Evolutionary conservation across 2,113 vertebrate species (phyloP).

Genomic region (Datnioides undecimradiatus): DNA sequence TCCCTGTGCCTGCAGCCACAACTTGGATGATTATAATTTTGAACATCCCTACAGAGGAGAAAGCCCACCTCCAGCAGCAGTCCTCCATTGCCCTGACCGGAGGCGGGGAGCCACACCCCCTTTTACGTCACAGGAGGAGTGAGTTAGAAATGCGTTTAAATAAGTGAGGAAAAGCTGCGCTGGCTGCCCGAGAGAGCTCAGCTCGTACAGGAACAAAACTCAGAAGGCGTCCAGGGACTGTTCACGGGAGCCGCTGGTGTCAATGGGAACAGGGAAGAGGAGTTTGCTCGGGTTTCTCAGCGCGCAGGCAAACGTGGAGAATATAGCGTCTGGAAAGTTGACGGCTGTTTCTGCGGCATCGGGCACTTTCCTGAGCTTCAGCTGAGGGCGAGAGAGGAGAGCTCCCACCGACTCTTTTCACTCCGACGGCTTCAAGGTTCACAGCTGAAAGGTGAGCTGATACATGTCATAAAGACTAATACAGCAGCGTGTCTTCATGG

Average conservation of each 20-base stretch:
- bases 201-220: not conserved
- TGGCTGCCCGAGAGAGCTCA: not conserved
- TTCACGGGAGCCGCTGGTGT: not conserved
- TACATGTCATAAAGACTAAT: not conserved
- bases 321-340: slow-evolving; percentile 6
- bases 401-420: not conserved
- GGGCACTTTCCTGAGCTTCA: not conserved
- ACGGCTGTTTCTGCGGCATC: not conserved
- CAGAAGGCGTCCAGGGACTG: not conserved
- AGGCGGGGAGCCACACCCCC: slow-evolving; percentile 58
- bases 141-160: slow-evolving; percentile 45
- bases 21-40: slow-evolving; percentile 31
- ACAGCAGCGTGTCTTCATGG: not conserved
- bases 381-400: not conserved
- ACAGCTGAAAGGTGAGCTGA: slow-evolving; percentile 40
- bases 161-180: not conserved
- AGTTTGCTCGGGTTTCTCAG: not conserved
- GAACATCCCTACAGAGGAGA: slow-evolving; percentile 40
- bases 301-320: not conserved
- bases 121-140: slow-evolving; percentile 61
- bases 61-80: slow-evolving; percentile 60
- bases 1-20: too few relatives aligned
- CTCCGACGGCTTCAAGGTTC: not conserved
- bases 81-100: slow-evolving; percentile 70
- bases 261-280: not conserved